A percentile compares a stretch with the other conserved stretches of the same genome.
Conservation (phyloP, 2,797 vertebrate species). For the Phataginus tricuspis region DNA sequence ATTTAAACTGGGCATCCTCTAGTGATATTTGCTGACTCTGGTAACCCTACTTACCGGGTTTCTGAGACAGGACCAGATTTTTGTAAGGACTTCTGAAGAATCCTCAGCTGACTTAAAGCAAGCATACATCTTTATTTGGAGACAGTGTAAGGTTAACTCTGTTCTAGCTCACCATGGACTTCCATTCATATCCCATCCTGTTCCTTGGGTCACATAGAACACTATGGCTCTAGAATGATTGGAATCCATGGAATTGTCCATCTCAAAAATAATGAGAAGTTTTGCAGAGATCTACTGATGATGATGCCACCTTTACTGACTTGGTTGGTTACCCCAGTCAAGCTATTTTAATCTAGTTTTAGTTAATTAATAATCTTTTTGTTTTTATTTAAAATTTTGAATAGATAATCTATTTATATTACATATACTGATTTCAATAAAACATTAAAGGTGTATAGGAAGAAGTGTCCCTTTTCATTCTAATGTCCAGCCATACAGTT, state of each 20-base stretch:
- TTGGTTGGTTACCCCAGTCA: not conserved
- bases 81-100: not conserved
- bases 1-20: not conserved
- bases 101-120: not conserved
- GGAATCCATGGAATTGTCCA: not conserved
- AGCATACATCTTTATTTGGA: not conserved
- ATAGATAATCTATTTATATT: not conserved
- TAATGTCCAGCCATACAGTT: not conserved
- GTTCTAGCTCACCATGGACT: not conserved
- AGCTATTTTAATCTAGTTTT: not conserved
- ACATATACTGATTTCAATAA: not conserved
- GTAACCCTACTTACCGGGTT: not conserved
- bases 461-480: not conserved
- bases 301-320: not conserved
- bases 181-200: not conserved
- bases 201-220: not conserved
- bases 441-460: not conserved
- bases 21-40: conserved; percentile 19
- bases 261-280: not conserved
- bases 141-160: not conserved
- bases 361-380: conserved; percentile 8
- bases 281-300: not conserved
- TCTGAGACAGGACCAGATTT: not conserved
- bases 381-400: conserved; percentile 37
- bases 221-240: not conserved